A percentile compares a stretch with the other conserved stretches of the same genome.
Evolutionary conservation across 2,888 invertebrate genomes (phyloP).

Genomic region (Rotaria socialis): DNA sequence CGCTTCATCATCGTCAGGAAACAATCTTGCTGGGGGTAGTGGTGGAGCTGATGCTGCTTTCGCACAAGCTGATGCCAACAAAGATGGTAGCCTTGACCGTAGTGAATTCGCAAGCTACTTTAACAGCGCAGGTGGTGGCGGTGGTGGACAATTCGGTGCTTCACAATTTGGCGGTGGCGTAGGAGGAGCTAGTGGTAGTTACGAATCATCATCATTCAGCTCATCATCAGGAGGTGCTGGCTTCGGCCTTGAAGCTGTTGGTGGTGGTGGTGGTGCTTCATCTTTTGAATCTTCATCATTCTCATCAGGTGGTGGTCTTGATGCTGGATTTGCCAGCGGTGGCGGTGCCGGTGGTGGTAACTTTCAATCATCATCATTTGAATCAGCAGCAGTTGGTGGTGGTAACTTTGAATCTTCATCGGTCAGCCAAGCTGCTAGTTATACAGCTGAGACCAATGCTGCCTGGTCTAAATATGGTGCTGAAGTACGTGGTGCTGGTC

Average conservation of each 20-base stretch:
- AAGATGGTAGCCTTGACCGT: not conserved
- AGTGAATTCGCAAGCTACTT: not conserved
- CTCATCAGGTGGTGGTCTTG: not conserved
- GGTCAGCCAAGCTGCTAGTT: not conserved
- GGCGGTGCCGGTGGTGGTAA: too few species aligned
- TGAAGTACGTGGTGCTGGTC: constrained; percentile 7
- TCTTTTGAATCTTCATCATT: not conserved
- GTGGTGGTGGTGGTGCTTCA: not conserved
- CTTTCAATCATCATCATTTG: too few species aligned
- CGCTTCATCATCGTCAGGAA: not conserved
- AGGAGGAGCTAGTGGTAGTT: not conserved
- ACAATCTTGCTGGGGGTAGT: not conserved
- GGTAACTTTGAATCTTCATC: not conserved
- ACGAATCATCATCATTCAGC: not conserved
- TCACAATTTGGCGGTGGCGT: not conserved
- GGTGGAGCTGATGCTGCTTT: not conserved
- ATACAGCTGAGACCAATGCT: not conserved
- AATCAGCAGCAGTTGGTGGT: not conserved
- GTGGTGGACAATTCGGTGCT: not conserved
- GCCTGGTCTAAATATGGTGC: not conserved
- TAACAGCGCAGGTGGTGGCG: not conserved
- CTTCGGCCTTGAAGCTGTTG: not conserved
- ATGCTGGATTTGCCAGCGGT: not conserved
- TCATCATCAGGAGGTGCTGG: not conserved
- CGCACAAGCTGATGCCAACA: not conserved